Evolutionary conservation across 2,797 vertebrate species (phyloP).

Genomic region (Pelodytes ibericus): DNA sequence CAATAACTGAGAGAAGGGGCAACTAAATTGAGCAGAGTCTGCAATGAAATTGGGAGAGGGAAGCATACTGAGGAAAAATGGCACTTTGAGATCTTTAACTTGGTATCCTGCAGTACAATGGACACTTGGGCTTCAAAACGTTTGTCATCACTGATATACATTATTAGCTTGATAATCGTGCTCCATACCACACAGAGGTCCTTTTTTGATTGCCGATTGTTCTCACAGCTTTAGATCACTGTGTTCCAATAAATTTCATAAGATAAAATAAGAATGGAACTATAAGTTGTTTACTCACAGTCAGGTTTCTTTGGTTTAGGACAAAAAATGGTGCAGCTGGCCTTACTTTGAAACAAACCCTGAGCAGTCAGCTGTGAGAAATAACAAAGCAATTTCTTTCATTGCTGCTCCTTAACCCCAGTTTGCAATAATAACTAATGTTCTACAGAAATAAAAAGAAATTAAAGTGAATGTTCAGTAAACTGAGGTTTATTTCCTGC

Average conservation of each 20-base stretch:
- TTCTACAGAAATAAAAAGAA: slow-evolving; percentile 27
- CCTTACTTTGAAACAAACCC: slow-evolving; percentile 19
- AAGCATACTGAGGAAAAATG: too few species aligned
- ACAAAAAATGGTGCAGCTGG: slow-evolving; percentile 29
- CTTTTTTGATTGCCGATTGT: not conserved
- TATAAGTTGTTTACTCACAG: slow-evolving; percentile 26
- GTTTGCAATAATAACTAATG: slow-evolving; percentile 29
- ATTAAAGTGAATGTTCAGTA: slow-evolving; percentile 37
- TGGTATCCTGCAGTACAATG: too few species aligned
- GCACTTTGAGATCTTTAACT: too few species aligned
- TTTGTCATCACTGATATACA: too few species aligned
- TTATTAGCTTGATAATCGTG: not conserved
- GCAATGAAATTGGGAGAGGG: too few species aligned
- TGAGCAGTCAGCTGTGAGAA: slow-evolving; percentile 42
- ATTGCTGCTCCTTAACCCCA: slow-evolving; percentile 19
- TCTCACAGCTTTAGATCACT: not conserved
- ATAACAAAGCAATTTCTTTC: slow-evolving; percentile 38
- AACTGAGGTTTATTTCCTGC: slow-evolving; percentile 11
- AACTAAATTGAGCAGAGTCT: too few species aligned
- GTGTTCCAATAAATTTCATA: not conserved
- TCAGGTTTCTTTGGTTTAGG: not conserved
- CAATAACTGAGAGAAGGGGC: too few species aligned
- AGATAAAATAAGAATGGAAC: slow-evolving; percentile 12
- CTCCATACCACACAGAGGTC: not conserved
- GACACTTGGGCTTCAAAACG: too few species aligned